Percentiles rank a stretch among this genome's conserved stretches.
phyloP scores from a whole-genome alignment of 2,113 vertebrate genomes.

The Nesospiza acunhae region DNA sequence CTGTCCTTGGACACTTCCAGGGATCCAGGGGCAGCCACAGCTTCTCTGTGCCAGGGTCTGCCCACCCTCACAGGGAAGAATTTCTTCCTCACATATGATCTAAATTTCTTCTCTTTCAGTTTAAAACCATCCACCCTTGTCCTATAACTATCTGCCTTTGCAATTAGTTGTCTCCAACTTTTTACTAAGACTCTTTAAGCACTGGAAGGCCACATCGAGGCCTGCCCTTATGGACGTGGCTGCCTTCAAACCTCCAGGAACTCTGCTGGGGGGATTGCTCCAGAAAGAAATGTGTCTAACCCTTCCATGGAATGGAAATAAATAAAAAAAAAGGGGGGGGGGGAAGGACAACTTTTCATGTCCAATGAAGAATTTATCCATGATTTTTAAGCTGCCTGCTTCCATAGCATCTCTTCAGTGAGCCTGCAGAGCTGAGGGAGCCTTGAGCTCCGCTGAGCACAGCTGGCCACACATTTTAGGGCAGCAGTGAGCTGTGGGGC shows the following conservation, averaged over 20 bases:
- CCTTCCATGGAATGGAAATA: neutral
- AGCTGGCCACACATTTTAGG: neutral
- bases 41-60: neutral
- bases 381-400: neutral
- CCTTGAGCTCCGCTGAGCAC: neutral
- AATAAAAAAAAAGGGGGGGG: neutral
- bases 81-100: neutral
- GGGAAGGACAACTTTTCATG: neutral
- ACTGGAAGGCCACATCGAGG: neutral
- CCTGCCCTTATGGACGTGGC: neutral
- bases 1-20: neutral
- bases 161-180: neutral
- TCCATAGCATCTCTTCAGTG: neutral
- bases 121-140: neutral
- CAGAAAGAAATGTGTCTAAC: neutral
- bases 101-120: neutral
- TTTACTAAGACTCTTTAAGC: neutral
- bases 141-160: neutral
- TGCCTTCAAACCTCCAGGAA: neutral
- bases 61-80: accelerated
- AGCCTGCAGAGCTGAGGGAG: neutral
- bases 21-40: neutral
- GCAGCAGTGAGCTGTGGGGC: neutral
- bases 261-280: neutral
- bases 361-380: neutral